Conservation (phyloP, 2,113 vertebrate species). For the Varanus komodoensis region DNA sequence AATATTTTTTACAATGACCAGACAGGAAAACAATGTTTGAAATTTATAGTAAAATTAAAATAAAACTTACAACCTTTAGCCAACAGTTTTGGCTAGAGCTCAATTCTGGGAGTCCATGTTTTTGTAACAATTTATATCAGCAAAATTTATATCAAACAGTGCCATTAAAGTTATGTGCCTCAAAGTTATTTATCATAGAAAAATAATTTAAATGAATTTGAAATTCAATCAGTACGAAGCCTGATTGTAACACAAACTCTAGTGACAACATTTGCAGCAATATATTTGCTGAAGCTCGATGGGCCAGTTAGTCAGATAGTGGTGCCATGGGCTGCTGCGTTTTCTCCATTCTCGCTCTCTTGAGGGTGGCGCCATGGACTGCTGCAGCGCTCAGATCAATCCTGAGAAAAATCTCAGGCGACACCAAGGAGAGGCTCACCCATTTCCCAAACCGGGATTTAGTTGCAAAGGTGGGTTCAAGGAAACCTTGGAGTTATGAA, state of each 20-base stretch:
- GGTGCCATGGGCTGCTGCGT: too few relatives aligned
- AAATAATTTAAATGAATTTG: constrained; percentile 2
- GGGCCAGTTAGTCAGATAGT: too few relatives aligned
- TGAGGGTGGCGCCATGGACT: too few relatives aligned
- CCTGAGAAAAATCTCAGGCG: too few relatives aligned
- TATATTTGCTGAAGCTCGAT: not conserved
- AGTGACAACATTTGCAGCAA: constrained; percentile 3
- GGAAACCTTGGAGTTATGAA: too few relatives aligned
- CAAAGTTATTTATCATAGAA: not conserved
- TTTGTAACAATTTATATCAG: not conserved
- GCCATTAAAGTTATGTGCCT: constrained; percentile 36
- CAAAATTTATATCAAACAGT: constrained; percentile 54
- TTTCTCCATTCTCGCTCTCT: too few relatives aligned
- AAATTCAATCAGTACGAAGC: constrained; percentile 8
- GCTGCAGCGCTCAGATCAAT: too few relatives aligned
- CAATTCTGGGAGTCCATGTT: not conserved
- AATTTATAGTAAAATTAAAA: not conserved
- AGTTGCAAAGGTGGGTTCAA: too few relatives aligned
- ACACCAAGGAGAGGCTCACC: too few relatives aligned
- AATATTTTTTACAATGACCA: constrained; percentile 2
- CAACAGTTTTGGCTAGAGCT: not conserved
- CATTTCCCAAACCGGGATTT: too few relatives aligned
- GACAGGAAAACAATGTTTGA: not conserved
- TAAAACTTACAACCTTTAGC: not conserved
- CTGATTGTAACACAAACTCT: not conserved